phyloP scores from a whole-genome alignment of 2,888 invertebrate species.

The Cinara cedri region DNA sequence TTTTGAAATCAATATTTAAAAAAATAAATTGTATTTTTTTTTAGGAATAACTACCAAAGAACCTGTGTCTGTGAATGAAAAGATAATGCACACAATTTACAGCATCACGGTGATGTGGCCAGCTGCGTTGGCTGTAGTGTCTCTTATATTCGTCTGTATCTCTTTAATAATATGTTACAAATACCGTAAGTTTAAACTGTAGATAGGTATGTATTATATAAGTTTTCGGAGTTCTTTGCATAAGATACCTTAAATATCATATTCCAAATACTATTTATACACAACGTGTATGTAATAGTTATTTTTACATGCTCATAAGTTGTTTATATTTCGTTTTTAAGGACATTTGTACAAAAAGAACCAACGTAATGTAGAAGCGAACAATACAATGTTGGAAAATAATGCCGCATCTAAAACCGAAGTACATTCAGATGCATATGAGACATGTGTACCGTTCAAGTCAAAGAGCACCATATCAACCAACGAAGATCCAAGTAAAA shows the following conservation, averaged over 20 bases:
- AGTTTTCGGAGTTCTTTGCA: too few relatives aligned
- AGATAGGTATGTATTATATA: too few relatives aligned
- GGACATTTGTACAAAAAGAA: constrained; percentile 45
- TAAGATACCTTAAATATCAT: too few relatives aligned
- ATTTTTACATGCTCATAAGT: too few relatives aligned
- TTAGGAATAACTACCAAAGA: constrained; percentile 24
- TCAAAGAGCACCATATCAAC: constrained; percentile 34
- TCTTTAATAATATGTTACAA: constrained; percentile 37
- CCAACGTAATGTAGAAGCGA: constrained; percentile 43
- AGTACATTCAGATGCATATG: constrained; percentile 22
- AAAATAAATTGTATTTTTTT: not conserved
- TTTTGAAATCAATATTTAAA: too few relatives aligned
- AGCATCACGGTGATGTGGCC: constrained; percentile 45
- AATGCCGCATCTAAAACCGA: constrained; percentile 24
- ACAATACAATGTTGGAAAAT: constrained; percentile 29
- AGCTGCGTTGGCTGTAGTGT: constrained; percentile 2
- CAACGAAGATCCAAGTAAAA: constrained; percentile 47
- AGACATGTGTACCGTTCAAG: constrained; percentile 45
- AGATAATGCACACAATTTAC: constrained; percentile 43
- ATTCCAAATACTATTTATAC: too few relatives aligned
- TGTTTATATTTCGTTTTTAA: not conserved
- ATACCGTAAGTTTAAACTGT: constrained; percentile 33
- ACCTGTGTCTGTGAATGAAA: constrained; percentile 41
- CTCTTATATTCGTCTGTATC: not conserved
- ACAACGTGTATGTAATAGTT: too few relatives aligned